Base-by-base conservation (phyloP, 2,888 invertebrate genomes). In the Apodemia hepburni region DNA sequence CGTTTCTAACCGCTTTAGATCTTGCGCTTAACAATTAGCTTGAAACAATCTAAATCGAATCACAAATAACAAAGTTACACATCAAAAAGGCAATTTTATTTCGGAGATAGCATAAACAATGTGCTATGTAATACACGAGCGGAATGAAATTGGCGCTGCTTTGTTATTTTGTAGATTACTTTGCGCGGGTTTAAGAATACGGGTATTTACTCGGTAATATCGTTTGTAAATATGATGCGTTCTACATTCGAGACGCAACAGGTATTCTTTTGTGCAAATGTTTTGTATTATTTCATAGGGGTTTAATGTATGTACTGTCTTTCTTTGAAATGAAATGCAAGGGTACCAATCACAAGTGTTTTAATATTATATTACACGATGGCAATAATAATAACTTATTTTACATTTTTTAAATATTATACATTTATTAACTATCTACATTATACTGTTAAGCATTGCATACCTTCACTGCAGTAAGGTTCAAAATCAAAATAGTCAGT, bases 171-270 rank as follows among this genome's bases (percentile, higher is more conserved):
- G 8, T 27, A 22, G 27, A 27, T 57, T 57, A 57, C 7, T 57
- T 57, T 29, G 57, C 57, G 15, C 54, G 22, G 54, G 27, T 29
- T 29, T 57, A 12, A 27, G 57, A 57, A 57, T 57, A 57, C 27
- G 22, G 7, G 27, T 54, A 54, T 51, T 51, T 27, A 18, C 22
- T 51, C 5, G 1, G 54, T 54, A 54, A 54, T 54, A 29, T 54
- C 27, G 27, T 54, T 54, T 29, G 29, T 54, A 54, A 29, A 54
- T 54, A 27, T 29, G 27, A 29, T 15, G 54, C 29, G 27, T 54
- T 54, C 15, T 54, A 29, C n/a, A 6, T 54, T 27, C 29, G 15
- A 7, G 7, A n/a, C n/a, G 54, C 54, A 29, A 54, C 54, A 54
- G 18, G 27, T 29, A 54, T 27, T 54, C 22, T 29, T 54, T 54